Evolutionary conservation across 1,140 invertebrate species (phyloP), one percentile per base, ranked within the genome.

Genomic region (Cherax quadricarinatus): DNA sequence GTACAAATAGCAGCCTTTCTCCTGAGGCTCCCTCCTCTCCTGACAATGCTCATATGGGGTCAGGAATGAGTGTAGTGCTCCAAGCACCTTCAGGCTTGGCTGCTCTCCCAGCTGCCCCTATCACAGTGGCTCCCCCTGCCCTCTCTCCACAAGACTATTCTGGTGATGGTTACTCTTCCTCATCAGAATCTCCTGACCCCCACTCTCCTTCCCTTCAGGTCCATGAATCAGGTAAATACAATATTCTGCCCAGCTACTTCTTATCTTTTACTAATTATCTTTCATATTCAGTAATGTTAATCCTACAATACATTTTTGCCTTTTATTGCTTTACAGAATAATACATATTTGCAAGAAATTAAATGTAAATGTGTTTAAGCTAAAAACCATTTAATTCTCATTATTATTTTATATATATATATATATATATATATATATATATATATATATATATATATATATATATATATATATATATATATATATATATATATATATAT

Each of bases 191-290:
- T 4, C 18, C 57, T 12, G 85, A 57, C 73, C 83, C 89, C 78
- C 89, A 53, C 89, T 85, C 66, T 48, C 78, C 83, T 53, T 73
- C 89, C 84, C 89, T 91, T 91, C 89, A 91, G 89, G 89, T 91
- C 89, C 75, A 86, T 49, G 89, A 91, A 86, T 75, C 84, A 91
- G 89, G 89, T 91, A 86, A 91, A 75, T 21, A 75, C 30, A n/a
- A n/a, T n/a, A 6, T 30, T 12, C 9, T 75, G 7, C 6, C n/a
- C 24, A 75, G 16, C n/a, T 18, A 66, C 62, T 66, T 66, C 21
- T 21, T 16, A 66, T 66, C 14, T 66, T 21, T 66, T 66, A 5
- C 62, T 66, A 12, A 12, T 21, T 21, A 6, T 14, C 62, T 66
- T 18, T 66, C 14, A 14, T 66, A 5, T 18, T 18, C 14, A 66